Evolutionary conservation across 2,113 vertebrate species (phyloP).

Genomic region (Elaphurus davidianus): DNA sequence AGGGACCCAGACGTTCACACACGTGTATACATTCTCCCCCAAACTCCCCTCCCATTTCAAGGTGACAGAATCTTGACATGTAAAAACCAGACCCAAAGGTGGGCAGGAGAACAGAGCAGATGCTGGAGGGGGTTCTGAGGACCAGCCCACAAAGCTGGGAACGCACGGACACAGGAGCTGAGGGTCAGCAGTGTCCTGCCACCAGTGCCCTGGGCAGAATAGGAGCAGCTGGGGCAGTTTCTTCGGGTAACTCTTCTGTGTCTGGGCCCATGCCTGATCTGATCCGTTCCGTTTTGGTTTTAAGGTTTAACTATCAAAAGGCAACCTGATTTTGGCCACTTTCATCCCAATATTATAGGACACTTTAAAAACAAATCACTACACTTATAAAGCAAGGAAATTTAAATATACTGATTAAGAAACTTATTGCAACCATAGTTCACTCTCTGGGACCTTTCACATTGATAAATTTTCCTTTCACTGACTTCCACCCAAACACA

Average conservation of each 20-base stretch:
- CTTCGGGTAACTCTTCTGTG: neutral
- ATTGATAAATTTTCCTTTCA: neutral
- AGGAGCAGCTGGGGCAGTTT: neutral
- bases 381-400: neutral
- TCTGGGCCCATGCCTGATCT: neutral
- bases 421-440: neutral
- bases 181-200: neutral
- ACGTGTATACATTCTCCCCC: neutral
- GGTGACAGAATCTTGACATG: neutral
- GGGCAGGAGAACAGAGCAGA: neutral
- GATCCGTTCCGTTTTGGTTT: neutral
- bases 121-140: rapidly evolving
- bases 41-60: neutral
- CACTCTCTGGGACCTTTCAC: neutral
- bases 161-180: rapidly evolving
- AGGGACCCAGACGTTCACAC: neutral
- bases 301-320: neutral
- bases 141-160: neutral
- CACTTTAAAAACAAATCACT: neutral
- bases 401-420: neutral
- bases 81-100: neutral
- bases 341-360: neutral
- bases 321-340: neutral
- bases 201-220: neutral
- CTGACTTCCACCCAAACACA: neutral